Evolutionary conservation across 2,797 vertebrate species (phyloP).

Genomic region (Anabas testudineus): DNA sequence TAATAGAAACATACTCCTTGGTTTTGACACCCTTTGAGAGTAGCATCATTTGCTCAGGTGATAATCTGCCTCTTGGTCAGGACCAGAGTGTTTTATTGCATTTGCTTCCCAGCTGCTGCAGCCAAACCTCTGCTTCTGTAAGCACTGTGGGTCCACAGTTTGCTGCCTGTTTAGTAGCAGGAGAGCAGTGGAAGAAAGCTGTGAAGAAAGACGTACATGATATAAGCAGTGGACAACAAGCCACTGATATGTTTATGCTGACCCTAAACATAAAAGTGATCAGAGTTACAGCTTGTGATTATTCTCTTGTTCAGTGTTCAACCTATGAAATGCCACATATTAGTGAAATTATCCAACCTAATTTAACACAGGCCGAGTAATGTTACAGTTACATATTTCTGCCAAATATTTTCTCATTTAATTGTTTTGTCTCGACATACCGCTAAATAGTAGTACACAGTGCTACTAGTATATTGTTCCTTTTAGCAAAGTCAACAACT

Average conservation of each 20-base stretch:
- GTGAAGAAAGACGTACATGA: background rate
- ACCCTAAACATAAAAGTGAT: background rate
- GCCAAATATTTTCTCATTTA: background rate
- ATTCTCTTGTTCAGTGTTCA: background rate
- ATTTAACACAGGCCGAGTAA: no score
- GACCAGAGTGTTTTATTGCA: no score
- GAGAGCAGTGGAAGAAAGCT: no score
- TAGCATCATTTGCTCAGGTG: background rate
- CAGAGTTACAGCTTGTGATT: background rate
- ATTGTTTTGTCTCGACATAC: no score
- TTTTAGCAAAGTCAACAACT: background rate
- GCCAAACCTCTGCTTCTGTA: background rate
- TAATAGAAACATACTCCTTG: background rate
- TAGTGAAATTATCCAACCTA: no score
- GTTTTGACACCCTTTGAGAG: background rate
- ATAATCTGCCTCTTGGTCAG: no score
- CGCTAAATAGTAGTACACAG: no score
- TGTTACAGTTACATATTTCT: background rate
- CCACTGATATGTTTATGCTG: background rate
- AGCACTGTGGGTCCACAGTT: background rate
- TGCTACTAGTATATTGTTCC: background rate
- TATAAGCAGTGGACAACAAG: background rate
- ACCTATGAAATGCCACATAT: background rate
- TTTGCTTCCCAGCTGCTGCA: background rate
- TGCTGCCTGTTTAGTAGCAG: background rate